Evolutionary conservation across 1,140 invertebrate species (phyloP), one percentile per base, ranked within the genome.

Genomic region (Bombus sibiricus): DNA sequence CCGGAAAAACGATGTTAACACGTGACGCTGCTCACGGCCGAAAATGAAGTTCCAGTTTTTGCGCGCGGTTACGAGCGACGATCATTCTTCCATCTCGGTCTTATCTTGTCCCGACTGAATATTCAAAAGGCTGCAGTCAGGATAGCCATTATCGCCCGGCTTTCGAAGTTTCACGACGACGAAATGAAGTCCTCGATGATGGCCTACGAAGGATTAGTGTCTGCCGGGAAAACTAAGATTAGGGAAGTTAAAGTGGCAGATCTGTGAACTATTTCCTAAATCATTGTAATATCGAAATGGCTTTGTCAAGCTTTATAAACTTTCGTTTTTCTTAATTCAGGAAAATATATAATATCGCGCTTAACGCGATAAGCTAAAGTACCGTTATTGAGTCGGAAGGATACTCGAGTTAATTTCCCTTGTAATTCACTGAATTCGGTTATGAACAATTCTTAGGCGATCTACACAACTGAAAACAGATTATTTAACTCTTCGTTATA

Each of bases 1-100:
- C 41, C 1, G 53, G 73, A 85, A 89, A 64, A 87, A 83, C 86
- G 81, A 86, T 76, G 83, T 84, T 79, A 53, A 87, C 83, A 81
- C 73, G 74, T 12, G 43, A 68, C 43, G 72, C 62, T 25, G 43
- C 41, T 53, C 43, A 18, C 68, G 34, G 37, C 3, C 28, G 41
- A 34, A 82, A 69, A 83, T 69, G 18, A 78, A 57, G 25, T 47
- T 47, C 32, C 72, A 22, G 73, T 77, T 83, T 66, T 69, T 32
- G 28, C 39, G 41, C 76, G 85, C 68, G 76, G 77, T 68, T 78
- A 66, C 68, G 72, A 75, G 62, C 53, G 83, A 71, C 75, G 82
- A 83, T 82, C 57, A 22, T 75, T 82, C 71, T 59, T 75, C 39
- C 81, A 74, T 82, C 80, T 74, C 2, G 53, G 71, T 8, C 72